Conservation (phyloP, 2,888 invertebrate species). For the Crocallis elinguaria region DNA sequence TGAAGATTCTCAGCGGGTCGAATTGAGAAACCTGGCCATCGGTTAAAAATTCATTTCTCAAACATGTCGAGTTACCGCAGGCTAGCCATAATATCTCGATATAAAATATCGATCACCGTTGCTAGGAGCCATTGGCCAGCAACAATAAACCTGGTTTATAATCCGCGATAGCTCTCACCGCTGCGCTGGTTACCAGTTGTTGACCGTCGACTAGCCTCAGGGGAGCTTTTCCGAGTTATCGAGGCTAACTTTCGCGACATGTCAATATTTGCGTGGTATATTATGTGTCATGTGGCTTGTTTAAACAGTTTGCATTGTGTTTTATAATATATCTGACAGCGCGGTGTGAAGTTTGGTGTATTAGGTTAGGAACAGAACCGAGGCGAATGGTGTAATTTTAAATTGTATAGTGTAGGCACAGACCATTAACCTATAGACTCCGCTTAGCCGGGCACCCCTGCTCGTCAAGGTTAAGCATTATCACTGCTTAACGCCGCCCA, state of each 20-base stretch:
- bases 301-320: slow-evolving; percentile 1
- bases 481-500: no score
- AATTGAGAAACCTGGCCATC: no score
- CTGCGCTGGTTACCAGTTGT: slow-evolving; percentile 10
- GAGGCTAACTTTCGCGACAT: slow-evolving; percentile 48
- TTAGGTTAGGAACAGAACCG: no score
- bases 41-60: no score
- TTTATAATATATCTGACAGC: not conserved
- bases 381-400: no score
- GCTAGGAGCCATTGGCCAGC: slow-evolving; percentile 55
- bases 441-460: no score
- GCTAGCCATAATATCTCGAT: slow-evolving; percentile 40
- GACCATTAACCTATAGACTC: no score
- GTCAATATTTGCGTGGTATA: slow-evolving; percentile 34
- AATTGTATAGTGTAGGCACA: no score
- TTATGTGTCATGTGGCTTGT: slow-evolving; percentile 20
- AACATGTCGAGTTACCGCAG: slow-evolving; percentile 7
- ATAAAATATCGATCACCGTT: slow-evolving; percentile 62
- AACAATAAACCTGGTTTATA: slow-evolving; percentile 71
- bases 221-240: slow-evolving; percentile 45
- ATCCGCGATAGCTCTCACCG: slow-evolving; percentile 61
- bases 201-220: slow-evolving; percentile 38
- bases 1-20: no score
- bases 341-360: no score
- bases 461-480: no score